phyloP scores from a whole-genome alignment of 2,113 vertebrate species.

The Tupaia tana region DNA sequence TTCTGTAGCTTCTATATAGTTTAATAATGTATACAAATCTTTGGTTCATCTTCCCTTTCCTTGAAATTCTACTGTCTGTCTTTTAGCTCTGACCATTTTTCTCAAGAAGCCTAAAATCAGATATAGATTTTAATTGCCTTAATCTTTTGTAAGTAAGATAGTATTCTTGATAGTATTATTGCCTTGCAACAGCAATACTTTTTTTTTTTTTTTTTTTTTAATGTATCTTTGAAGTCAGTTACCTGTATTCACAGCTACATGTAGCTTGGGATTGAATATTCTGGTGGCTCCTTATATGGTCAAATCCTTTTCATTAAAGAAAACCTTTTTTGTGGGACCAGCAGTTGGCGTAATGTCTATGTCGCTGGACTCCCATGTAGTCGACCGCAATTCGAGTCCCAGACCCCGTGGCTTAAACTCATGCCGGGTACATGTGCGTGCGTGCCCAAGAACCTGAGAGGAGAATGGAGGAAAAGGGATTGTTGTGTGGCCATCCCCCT shows the following conservation, averaged over 20 bases:
- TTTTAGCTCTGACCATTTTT: background rate
- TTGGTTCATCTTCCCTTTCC: background rate
- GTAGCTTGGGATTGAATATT: background rate
- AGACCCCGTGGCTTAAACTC: too few relatives aligned
- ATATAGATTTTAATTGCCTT: background rate
- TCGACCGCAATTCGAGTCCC: too few relatives aligned
- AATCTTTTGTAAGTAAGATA: background rate
- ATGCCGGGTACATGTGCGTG: too few relatives aligned
- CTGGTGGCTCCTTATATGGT: background rate
- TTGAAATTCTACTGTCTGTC: background rate
- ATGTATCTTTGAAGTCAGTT: background rate
- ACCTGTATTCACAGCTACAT: background rate
- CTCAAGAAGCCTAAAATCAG: background rate
- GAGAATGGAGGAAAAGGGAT: too few relatives aligned
- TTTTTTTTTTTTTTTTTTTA: background rate
- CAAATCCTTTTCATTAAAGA: background rate
- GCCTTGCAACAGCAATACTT: background rate
- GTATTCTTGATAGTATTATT: background rate
- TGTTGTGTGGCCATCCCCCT: too few relatives aligned
- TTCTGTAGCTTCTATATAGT: background rate
- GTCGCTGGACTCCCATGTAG: too few relatives aligned
- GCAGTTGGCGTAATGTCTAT: too few relatives aligned
- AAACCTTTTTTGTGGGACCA: background rate
- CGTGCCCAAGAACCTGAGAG: too few relatives aligned
- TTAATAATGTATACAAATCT: background rate